phyloP scores from a whole-genome alignment of 2,797 vertebrate genomes.

The Mus caroli region DNA sequence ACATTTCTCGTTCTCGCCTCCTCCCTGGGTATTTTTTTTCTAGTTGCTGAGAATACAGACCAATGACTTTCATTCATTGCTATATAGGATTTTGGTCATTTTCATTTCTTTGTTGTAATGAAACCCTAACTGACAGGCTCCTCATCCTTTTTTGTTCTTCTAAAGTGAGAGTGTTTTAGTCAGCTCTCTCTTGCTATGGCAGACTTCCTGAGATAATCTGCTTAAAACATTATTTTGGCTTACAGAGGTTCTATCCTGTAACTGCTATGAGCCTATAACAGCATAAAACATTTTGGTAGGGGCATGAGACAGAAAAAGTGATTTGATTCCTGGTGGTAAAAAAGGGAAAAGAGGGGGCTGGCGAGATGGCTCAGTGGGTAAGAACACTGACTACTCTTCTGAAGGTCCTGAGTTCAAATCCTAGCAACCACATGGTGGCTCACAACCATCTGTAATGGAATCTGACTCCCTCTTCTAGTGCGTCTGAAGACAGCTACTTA shows the following conservation, averaged over 20 bases:
- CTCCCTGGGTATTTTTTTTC: not conserved
- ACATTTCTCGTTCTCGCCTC: conserved; percentile 12
- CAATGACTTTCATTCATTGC: conserved; percentile 7
- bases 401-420: too few species aligned
- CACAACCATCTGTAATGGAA: too few species aligned
- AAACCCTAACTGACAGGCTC: not conserved
- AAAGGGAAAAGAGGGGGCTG: too few species aligned
- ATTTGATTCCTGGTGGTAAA: not conserved
- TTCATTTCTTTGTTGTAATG: not conserved
- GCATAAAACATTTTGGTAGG: not conserved
- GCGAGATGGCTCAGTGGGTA: too few species aligned
- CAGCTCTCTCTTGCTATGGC: not conserved
- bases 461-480: too few species aligned
- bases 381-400: too few species aligned
- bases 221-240: not conserved
- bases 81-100: not conserved
- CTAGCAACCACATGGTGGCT: too few species aligned
- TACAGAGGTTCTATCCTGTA: not conserved
- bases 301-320: not conserved
- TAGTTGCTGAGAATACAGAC: conserved; percentile 15
- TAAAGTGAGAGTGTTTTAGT: not conserved
- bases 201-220: not conserved
- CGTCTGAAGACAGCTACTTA: too few species aligned
- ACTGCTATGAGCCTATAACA: not conserved
- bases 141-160: not conserved